phyloP scores from a whole-genome alignment of 2,797 vertebrate genomes.

The Ciconia nigra region DNA sequence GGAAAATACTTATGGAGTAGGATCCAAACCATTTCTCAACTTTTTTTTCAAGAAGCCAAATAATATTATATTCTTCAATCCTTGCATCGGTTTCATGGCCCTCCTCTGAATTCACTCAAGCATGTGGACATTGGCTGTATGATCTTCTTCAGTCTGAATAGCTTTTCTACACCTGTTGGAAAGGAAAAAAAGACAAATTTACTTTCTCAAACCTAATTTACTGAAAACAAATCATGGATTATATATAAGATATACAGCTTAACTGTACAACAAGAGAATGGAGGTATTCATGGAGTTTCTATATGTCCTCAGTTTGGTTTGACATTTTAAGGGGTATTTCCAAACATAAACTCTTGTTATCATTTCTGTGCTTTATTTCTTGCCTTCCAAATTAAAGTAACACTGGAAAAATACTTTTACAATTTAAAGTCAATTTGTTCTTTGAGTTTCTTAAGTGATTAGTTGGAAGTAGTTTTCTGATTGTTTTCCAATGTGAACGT shows the following conservation, averaged over 20 bases:
- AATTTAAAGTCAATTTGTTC: not conserved
- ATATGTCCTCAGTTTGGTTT: not conserved
- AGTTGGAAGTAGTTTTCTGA: not conserved
- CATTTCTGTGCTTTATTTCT: not conserved
- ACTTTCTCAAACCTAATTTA: not conserved
- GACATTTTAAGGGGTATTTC: not conserved
- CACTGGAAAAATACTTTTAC: not conserved
- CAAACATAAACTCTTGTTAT: not conserved
- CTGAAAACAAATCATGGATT: not conserved
- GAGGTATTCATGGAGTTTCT: not conserved
- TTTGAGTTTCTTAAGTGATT: not conserved
- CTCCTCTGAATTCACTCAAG: not conserved
- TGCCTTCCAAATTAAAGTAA: not conserved
- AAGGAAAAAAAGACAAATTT: not conserved
- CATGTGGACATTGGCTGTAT: not conserved
- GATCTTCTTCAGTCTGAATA: not conserved
- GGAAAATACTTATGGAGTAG: not conserved
- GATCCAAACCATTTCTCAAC: not conserved
- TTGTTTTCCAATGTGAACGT: not conserved
- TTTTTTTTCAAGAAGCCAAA: not conserved
- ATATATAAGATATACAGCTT: not conserved
- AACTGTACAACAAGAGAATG: not conserved
- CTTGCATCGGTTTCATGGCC: not conserved
- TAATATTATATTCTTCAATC: not conserved
- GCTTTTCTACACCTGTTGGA: not conserved